These are phyloP conservation scores for Eolophus roseicapilla DNA, from an alignment of 2,113 vertebrate genomes.

Conservation along the genomic window DNA sequence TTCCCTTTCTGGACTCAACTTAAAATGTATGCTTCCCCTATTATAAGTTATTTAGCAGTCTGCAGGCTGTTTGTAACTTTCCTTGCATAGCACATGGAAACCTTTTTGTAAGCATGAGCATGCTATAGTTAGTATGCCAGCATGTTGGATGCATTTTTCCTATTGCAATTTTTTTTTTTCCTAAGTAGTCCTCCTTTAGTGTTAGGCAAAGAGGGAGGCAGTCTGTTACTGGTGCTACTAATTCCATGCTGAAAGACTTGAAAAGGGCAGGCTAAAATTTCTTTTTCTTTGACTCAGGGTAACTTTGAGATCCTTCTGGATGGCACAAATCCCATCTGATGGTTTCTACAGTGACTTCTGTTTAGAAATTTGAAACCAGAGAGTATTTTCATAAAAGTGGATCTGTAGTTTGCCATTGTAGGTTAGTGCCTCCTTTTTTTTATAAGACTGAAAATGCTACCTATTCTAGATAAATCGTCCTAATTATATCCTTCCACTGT, in stretches of 20 bases:
- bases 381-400: neutral
- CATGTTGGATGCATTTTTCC: neutral
- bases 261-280: neutral
- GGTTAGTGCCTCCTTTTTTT: constrained; percentile 9
- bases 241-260: neutral
- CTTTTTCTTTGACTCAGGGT: neutral
- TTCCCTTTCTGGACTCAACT: neutral
- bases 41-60: neutral
- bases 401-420: neutral
- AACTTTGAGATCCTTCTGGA: neutral
- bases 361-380: neutral
- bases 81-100: neutral
- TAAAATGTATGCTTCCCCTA: neutral
- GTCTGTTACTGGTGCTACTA: neutral
- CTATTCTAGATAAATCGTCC: constrained; percentile 31
- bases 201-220: neutral
- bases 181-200: neutral
- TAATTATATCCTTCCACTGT: constrained; percentile 28
- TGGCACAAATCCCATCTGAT: neutral
- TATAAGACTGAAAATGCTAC: neutral
- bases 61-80: neutral
- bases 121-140: neutral
- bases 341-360: neutral
- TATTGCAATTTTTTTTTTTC: neutral
- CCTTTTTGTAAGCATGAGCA: neutral